phyloP scores from a whole-genome alignment of 2,113 vertebrate genomes.

The Anser cygnoides region DNA sequence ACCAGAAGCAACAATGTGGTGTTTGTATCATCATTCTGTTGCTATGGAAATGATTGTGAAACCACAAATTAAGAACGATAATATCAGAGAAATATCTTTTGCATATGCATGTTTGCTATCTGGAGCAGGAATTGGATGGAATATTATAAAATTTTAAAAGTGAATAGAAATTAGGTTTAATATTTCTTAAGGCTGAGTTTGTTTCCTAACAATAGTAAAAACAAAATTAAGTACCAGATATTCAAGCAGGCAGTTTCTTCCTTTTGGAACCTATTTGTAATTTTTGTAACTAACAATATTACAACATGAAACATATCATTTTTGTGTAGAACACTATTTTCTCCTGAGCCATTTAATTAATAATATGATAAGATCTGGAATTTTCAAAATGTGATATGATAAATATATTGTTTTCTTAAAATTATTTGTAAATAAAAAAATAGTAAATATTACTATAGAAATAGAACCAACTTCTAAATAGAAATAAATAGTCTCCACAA shows the following conservation, averaged over 20 bases:
- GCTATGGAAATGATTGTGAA: not conserved
- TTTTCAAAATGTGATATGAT: not conserved
- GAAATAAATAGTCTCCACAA: not conserved
- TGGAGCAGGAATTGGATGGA: not conserved
- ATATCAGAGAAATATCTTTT: not conserved
- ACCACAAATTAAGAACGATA: not conserved
- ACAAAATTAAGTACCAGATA: not conserved
- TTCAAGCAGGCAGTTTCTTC: not conserved
- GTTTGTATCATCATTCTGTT: not conserved
- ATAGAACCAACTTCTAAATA: not conserved
- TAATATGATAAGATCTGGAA: not conserved
- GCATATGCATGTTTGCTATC: not conserved
- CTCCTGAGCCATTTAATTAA: not conserved
- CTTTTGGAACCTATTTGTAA: not conserved
- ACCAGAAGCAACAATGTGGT: not conserved
- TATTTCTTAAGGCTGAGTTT: not conserved
- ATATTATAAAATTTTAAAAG: not conserved
- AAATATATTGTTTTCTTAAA: not conserved
- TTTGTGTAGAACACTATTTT: not conserved
- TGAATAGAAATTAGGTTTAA: not conserved
- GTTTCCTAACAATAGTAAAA: not conserved
- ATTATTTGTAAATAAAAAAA: not conserved
- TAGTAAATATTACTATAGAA: not conserved
- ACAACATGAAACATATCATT: fast-evolving
- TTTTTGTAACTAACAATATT: not conserved